phyloP scores from a whole-genome alignment of 2,113 vertebrate species.

The Pterocles gutturalis region DNA sequence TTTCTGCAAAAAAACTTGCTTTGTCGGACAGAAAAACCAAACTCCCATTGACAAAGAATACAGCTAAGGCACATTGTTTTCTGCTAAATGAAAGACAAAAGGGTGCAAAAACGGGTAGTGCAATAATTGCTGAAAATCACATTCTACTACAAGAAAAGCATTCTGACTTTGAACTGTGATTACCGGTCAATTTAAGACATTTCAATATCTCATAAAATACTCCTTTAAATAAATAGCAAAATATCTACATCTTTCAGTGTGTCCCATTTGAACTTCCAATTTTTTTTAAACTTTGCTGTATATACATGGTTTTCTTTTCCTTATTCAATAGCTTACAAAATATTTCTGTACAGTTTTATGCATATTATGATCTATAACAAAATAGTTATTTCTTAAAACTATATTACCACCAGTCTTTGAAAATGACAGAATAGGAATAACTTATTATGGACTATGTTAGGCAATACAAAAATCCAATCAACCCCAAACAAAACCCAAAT shows the following conservation, averaged over 20 bases:
- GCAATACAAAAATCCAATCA: slow-evolving; percentile 70
- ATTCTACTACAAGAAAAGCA: slow-evolving; percentile 90
- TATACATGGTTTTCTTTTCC: slow-evolving; percentile 76
- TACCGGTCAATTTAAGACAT: slow-evolving; percentile 78
- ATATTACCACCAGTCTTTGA: slow-evolving; percentile 79
- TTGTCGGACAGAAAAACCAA: slow-evolving; percentile 84
- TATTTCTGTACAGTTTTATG: slow-evolving; percentile 85
- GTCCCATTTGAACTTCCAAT: slow-evolving; percentile 71
- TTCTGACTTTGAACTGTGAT: slow-evolving; percentile 81
- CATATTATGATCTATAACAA: slow-evolving; percentile 84
- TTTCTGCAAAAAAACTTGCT: slow-evolving; percentile 80
- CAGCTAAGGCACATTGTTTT: slow-evolving; percentile 96
- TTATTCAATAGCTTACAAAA: slow-evolving; percentile 84
- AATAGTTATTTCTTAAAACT: slow-evolving; percentile 84
- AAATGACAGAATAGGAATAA: slow-evolving; percentile 74
- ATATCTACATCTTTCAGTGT: slow-evolving; percentile 86
- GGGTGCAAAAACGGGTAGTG: slow-evolving; percentile 87
- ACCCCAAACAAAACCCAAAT: slow-evolving; percentile 52
- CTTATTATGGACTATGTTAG: slow-evolving; percentile 68
- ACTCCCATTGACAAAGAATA: slow-evolving; percentile 82
- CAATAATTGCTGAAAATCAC: slow-evolving; percentile 89
- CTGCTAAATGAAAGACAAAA: slow-evolving; percentile 78
- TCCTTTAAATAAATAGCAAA: slow-evolving; percentile 94
- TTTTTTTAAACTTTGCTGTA: slow-evolving; percentile 70
- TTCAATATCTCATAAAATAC: slow-evolving; percentile 87